Conservation (phyloP, 2,888 invertebrate genomes). For the Drosophila borborema region DNA sequence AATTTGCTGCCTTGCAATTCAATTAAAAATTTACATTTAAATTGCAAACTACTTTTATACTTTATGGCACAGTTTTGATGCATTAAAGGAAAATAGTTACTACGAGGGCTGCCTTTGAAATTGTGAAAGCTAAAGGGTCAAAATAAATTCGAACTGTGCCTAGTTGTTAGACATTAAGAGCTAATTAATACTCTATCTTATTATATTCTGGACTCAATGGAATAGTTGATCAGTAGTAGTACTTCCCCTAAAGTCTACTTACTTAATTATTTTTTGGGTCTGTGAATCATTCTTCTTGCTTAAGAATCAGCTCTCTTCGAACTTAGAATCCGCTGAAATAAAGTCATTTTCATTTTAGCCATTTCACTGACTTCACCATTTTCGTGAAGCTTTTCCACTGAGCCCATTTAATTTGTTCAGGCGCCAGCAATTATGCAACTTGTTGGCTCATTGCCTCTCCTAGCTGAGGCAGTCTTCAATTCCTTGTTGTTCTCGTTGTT, state of each 20-base stretch:
- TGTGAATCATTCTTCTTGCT: neutral
- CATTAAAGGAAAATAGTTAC: neutral
- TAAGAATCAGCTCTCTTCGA: neutral
- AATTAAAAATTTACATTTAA: slow-evolving; percentile 83
- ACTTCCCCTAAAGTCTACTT: neutral
- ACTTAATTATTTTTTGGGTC: neutral
- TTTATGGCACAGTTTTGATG: slow-evolving; percentile 41
- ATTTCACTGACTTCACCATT: neutral
- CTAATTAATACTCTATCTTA: neutral
- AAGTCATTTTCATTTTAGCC: slow-evolving; percentile 27
- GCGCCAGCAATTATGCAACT: slow-evolving; percentile 82
- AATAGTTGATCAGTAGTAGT: neutral
- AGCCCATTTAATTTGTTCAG: slow-evolving; percentile 76
- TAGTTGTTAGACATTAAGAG: too few relatives aligned
- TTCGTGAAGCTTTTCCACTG: slow-evolving; percentile 6
- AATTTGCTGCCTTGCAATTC: slow-evolving; percentile 56
- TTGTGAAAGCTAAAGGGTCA: neutral
- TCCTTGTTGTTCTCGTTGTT: neutral
- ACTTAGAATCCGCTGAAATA: neutral
- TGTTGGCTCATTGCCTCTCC: slow-evolving; percentile 60
- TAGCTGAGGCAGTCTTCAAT: slow-evolving; percentile 20
- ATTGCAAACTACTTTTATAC: slow-evolving; percentile 76
- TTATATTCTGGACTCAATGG: neutral
- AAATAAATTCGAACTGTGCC: too few relatives aligned
- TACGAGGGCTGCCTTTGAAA: slow-evolving; percentile 1